Percentiles rank a stretch among this genome's conserved stretches.
These are phyloP conservation scores for Artibeus lituratus DNA, from an alignment of 2,797 vertebrate genomes.

Conservation along the genomic window DNA sequence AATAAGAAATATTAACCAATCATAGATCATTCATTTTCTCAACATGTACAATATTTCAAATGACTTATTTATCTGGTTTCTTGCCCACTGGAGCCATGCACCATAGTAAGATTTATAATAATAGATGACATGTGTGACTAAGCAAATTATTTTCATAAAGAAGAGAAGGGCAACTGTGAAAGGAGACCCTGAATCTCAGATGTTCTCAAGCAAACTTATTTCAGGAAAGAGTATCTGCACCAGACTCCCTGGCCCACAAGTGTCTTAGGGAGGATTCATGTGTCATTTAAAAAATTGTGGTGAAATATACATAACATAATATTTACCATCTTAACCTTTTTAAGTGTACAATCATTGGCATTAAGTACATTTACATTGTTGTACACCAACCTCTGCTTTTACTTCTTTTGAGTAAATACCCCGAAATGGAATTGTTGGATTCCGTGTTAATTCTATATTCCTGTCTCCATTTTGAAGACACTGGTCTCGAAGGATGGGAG, in stretches of 20 bases:
- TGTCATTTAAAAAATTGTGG: neutral
- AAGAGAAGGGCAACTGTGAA: neutral
- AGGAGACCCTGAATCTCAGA: neutral
- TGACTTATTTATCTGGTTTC: constrained; percentile 3
- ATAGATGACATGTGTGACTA: neutral
- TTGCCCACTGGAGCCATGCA: neutral
- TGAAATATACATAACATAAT: neutral
- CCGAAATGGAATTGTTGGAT: neutral
- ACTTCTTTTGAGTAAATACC: neutral
- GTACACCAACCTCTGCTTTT: neutral
- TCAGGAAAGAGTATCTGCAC: neutral
- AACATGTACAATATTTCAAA: neutral
- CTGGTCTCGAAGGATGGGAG: neutral
- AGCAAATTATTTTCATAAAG: neutral
- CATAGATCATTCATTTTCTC: neutral
- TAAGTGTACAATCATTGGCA: neutral
- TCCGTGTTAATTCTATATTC: neutral
- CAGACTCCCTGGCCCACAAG: neutral
- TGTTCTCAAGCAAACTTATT: neutral
- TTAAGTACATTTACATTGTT: neutral
- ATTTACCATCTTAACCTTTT: neutral
- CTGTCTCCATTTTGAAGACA: neutral
- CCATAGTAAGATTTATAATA: neutral
- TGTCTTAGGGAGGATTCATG: neutral
- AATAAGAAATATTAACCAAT: neutral